Evolutionary conservation across 2,797 vertebrate species (phyloP), one percentile per base, ranked within the genome.

Genomic region (Dipus sagitta): DNA sequence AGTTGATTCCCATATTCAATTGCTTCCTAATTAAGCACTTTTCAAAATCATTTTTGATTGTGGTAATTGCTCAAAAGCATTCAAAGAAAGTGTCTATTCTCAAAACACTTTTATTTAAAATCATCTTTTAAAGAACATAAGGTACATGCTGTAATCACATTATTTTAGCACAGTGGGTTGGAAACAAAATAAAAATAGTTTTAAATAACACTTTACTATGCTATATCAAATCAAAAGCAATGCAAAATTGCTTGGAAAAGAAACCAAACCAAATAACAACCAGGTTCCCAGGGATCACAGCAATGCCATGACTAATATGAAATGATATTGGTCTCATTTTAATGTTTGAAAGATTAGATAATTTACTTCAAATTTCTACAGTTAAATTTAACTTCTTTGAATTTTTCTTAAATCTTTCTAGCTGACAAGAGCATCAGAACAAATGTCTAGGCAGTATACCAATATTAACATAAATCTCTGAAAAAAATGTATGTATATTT

Each of bases 51-150:
- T 38, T 90, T 90, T 91, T 94, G 28, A 93, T 90, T 88, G 34
- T 92, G 81, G 54, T 65, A 87, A 86, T 85, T 92, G 67, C 21
- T 74, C 74, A 12, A 82, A 82, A 94, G 71, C 47, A 79, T 88
- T 87, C 62, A 87, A 94, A 86, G 64, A 93, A 47, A 75, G 7
- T 32, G 77, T 91, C 78, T 72, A 85, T 30, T 94, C 88, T 86
- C 78, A 87, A 77, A 93, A 89, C 47, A 77, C 58, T 91, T 94
- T 90, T 80, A 91, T 92, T 96, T 92, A 80, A 95, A 94, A 52
- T 15, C 18, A 52, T 86, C 77, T 88, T 96, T 88, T 90, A 94
- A 93, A 94, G 90, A 96, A 90, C 91, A 92, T 80, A 95, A 95
- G 79, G 91, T 93, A 83, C 71, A 77, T 1, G 6, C 26, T 90